Evolutionary conservation across 2,888 invertebrate genomes (phyloP).

Genomic region (Mimachlamys varia): DNA sequence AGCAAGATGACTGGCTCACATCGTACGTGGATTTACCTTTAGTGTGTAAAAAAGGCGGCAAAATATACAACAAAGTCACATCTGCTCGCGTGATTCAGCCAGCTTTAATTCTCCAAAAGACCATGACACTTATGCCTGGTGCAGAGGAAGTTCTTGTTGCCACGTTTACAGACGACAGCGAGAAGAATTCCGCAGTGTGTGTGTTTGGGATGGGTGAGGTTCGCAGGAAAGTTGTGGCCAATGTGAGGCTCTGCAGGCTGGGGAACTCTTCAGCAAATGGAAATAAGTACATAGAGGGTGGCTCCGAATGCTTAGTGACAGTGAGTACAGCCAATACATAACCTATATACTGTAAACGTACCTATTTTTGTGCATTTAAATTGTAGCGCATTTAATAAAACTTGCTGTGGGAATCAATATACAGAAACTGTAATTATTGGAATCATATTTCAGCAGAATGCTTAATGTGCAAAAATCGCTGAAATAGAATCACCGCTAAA

Average conservation of each 20-base stretch:
- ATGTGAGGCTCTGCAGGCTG: constrained; percentile 69
- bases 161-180: constrained; percentile 89
- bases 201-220: constrained; percentile 72
- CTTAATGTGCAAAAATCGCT: no score
- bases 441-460: no score
- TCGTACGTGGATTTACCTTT: constrained; percentile 99
- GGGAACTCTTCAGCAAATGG: constrained; percentile 56
- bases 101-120: constrained; percentile 94
- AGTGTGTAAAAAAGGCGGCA: constrained; percentile 88
- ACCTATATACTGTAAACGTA: no score
- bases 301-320: background rate
- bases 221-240: constrained; percentile 66
- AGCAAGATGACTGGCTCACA: constrained; percentile 97
- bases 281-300: constrained; percentile 39
- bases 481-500: no score
- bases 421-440: no score
- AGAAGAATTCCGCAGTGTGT: constrained; percentile 72
- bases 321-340: background rate
- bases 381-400: no score
- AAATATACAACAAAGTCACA: constrained; percentile 92
- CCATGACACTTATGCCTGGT: constrained; percentile 63
- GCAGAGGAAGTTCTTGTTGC: constrained; percentile 67
- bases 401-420: no score
- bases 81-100: constrained; percentile 97
- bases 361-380: no score